These are phyloP conservation scores for Thereva unica DNA, from an alignment of 2,888 invertebrate species.

Conservation along the genomic window DNA sequence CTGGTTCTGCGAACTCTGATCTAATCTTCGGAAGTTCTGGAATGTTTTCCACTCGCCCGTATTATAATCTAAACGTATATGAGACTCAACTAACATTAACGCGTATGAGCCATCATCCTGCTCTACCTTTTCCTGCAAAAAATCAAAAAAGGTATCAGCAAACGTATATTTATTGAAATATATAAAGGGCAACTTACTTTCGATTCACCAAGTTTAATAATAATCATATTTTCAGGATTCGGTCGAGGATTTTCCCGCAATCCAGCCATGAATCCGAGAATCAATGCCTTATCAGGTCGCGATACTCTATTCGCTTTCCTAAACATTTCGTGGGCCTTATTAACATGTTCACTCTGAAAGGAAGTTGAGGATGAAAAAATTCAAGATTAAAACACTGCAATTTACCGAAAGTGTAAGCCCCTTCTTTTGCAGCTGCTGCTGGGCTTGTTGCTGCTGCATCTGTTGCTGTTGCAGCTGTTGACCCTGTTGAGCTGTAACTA, in stretches of 20 bases:
- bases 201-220: conserved; percentile 92
- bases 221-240: conserved; percentile 94
- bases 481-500: conserved; percentile 50
- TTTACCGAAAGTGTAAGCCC: conserved; percentile 57
- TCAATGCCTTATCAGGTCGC: conserved; percentile 94
- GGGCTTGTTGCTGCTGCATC: conserved; percentile 41
- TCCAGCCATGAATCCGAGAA: conserved; percentile 98
- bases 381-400: background rate
- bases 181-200: conserved; percentile 56
- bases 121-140: conserved; percentile 72
- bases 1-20: conserved; percentile 54
- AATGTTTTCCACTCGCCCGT: conserved; percentile 97
- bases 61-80: conserved; percentile 98
- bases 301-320: conserved; percentile 94
- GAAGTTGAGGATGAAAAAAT: conserved; percentile 33
- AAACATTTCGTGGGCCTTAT: conserved; percentile 98
- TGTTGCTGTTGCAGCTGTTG: conserved; percentile 50
- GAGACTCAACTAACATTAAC: conserved; percentile 71
- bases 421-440: conserved; percentile 50
- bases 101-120: conserved; percentile 82
- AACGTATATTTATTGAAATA: too few relatives aligned
- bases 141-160: background rate
- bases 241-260: conserved; percentile 96
- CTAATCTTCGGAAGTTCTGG: conserved; percentile 83
- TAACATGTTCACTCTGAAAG: conserved; percentile 89